These are phyloP conservation scores for Orestias chungarensis DNA, from an alignment of 2,797 vertebrate genomes.

Conservation along the genomic window DNA sequence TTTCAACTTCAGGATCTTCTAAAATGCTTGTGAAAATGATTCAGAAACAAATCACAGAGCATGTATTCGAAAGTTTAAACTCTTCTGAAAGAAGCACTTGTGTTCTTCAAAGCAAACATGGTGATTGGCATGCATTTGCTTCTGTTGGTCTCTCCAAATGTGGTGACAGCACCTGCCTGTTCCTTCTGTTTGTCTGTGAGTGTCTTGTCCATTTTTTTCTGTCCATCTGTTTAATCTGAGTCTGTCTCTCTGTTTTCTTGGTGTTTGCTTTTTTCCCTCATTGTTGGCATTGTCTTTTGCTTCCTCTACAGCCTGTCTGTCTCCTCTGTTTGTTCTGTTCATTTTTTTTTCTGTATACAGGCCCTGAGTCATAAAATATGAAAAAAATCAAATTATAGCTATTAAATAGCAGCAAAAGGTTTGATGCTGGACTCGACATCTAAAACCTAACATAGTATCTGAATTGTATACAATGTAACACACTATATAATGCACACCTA, in stretches of 20 bases:
- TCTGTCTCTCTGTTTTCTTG: slow-evolving; percentile 46
- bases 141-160: slow-evolving; percentile 49
- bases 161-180: slow-evolving; percentile 50
- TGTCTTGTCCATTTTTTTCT: slow-evolving; percentile 52
- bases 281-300: slow-evolving; percentile 41
- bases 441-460: background rate
- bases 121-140: slow-evolving; percentile 43
- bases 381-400: slow-evolving; percentile 3
- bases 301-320: slow-evolving; percentile 25
- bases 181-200: slow-evolving; percentile 59
- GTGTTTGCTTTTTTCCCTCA: slow-evolving; percentile 38
- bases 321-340: slow-evolving; percentile 27
- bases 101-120: slow-evolving; percentile 38
- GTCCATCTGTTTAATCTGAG: slow-evolving; percentile 61
- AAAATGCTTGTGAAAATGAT: background rate
- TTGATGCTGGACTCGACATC: background rate
- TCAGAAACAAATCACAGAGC: background rate
- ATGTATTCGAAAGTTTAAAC: slow-evolving; percentile 6
- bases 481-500: background rate
- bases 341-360: slow-evolving; percentile 8
- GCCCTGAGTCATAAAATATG: slow-evolving; percentile 11
- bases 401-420: background rate
- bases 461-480: background rate
- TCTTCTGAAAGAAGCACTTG: slow-evolving; percentile 4
- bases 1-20: slow-evolving; percentile 1